A percentile compares a stretch with the other conserved stretches of the same genome.
Conservation (phyloP, 2,113 vertebrate species). For the Thamnophis sirtalis region DNA sequence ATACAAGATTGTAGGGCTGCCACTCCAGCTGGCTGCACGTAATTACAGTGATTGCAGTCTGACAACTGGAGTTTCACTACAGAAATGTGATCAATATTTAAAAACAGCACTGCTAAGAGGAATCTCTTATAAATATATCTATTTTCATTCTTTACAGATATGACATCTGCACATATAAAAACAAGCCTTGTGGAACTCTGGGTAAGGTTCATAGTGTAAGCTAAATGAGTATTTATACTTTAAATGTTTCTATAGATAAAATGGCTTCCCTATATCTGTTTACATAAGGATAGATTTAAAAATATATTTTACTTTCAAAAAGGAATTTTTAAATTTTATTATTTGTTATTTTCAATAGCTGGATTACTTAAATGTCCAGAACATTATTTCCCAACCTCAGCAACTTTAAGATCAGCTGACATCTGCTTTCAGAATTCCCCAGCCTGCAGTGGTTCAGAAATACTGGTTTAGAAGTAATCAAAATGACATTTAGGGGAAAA, state of each 20-base stretch:
- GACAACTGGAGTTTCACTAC: slow-evolving; percentile 60
- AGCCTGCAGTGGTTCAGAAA: background rate
- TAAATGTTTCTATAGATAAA: slow-evolving; percentile 25
- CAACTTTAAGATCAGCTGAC: background rate
- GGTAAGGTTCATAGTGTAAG: slow-evolving; percentile 79
- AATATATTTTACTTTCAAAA: slow-evolving; percentile 28
- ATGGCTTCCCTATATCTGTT: slow-evolving; percentile 13
- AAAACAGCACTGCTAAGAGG: slow-evolving; percentile 45
- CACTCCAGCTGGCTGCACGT: slow-evolving; percentile 68
- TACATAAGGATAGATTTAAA: background rate
- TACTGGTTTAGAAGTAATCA: slow-evolving; percentile 25
- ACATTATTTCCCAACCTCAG: background rate
- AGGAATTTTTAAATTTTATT: slow-evolving; percentile 16
- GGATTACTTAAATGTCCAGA: slow-evolving; percentile 40
- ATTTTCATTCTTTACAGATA: slow-evolving; percentile 77
- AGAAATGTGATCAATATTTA: slow-evolving; percentile 60
- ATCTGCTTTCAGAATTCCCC: background rate
- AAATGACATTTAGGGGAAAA: slow-evolving; percentile 23
- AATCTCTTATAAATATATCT: slow-evolving; percentile 57
- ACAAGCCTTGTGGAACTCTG: slow-evolving; percentile 97
- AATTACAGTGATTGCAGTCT: slow-evolving; percentile 69
- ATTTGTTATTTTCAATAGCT: background rate
- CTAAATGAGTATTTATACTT: slow-evolving; percentile 42
- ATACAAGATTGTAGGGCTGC: slow-evolving; percentile 62
- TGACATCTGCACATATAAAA: slow-evolving; percentile 99